Evolutionary conservation across 2,113 vertebrate species (phyloP), one percentile per base, ranked within the genome.

Genomic region (Scomber japonicus): DNA sequence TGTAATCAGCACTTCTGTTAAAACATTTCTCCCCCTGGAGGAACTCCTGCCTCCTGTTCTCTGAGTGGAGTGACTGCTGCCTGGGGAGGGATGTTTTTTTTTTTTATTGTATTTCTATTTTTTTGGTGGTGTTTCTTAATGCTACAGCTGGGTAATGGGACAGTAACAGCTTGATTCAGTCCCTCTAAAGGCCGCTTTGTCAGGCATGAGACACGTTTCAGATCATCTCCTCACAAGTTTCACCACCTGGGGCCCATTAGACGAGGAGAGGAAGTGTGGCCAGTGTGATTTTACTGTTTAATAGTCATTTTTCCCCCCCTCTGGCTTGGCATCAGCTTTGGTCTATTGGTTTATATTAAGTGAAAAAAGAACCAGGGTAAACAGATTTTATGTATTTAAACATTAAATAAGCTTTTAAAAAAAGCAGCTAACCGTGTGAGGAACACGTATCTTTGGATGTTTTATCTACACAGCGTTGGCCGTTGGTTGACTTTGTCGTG

Each of bases 61-160:
- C 31, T 27, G 51, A 61, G 44, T 17, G 24, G 71, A 57, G 48
- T 49, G 59, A 30, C 35, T 21, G 48, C 56, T 11, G 55, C 62
- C 82, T 11, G 16, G 55, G 48, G 74, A 62, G 50, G 49, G 30
- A 5, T 3, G 12, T 10, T 10, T 40, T 40, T 40, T 35, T 35
- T 2, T 35, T 35, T 35, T 27, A 27, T 27, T 2, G 24, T 27
- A 27, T 35, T 35, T 35, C 4, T 35, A 8, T 35, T 61, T 44
- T 75, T 64, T 71, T 63, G 13, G 4, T 67, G 40, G 57, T 82
- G 44, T 71, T 80, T 78, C 83, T 81, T 68, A 85, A 84, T 91
- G 78, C 79, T 69, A 65, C 83, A 89, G 81, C 84, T 87, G 90
- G 56, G 69, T 86, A 84, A 87, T 77, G 74, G 75, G 81, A 83